Conservation (phyloP, 2,113 vertebrate species). For the Hystrix brachyura region DNA sequence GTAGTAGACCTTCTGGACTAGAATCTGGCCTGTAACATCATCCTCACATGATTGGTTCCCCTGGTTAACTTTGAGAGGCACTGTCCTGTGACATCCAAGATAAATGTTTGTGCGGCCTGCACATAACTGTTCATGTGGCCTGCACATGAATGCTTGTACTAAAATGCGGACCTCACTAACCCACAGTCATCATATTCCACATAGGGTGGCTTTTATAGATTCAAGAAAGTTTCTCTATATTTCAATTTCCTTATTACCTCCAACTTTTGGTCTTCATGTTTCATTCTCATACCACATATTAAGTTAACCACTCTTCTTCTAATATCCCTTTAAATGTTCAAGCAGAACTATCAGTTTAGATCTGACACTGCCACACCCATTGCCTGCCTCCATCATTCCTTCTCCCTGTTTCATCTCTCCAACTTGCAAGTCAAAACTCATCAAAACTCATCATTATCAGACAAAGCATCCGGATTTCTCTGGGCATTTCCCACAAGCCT, state of each 20-base stretch:
- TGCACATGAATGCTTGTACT: background rate
- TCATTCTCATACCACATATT: background rate
- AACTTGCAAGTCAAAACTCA: background rate
- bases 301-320: background rate
- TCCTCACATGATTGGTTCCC: background rate
- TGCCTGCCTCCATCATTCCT: background rate
- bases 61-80: background rate
- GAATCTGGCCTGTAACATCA: background rate
- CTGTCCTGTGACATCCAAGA: background rate
- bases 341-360: background rate
- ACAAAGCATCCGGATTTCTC: background rate
- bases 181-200: background rate
- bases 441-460: background rate
- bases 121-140: background rate
- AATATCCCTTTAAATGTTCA: background rate
- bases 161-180: background rate
- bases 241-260: background rate
- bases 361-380: background rate
- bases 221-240: background rate
- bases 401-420: background rate
- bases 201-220: background rate
- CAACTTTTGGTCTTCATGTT: slow-evolving; percentile 4
- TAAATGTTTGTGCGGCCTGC: background rate
- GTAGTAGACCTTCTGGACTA: background rate
- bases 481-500: background rate